phyloP scores from a whole-genome alignment of 2,113 vertebrate species.

The Catharus minimus region DNA sequence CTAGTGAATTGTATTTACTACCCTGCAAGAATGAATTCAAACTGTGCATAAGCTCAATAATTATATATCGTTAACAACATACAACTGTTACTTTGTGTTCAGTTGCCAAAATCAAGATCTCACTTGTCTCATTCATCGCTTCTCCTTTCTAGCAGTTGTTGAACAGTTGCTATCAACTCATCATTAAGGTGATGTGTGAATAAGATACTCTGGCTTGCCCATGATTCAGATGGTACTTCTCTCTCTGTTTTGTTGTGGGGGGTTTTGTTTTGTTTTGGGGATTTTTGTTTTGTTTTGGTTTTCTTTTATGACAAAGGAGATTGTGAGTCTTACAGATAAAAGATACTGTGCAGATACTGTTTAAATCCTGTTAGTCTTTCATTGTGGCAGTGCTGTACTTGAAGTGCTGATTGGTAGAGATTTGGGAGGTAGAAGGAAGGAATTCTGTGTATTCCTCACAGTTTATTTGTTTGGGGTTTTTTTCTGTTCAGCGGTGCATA shows the following conservation, averaged over 20 bases:
- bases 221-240: neutral
- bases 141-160: neutral
- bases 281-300: neutral
- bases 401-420: neutral
- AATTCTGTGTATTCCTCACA: neutral
- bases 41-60: neutral
- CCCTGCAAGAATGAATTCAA: neutral
- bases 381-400: neutral
- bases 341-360: neutral
- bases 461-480: neutral
- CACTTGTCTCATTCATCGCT: neutral
- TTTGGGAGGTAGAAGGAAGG: neutral
- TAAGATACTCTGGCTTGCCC: neutral
- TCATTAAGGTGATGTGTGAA: neutral
- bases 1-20: neutral
- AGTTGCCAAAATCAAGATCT: neutral
- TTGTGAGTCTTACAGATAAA: neutral
- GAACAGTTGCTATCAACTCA: neutral
- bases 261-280: too few species aligned
- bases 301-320: neutral
- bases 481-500: neutral
- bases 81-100: neutral
- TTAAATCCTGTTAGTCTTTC: neutral
- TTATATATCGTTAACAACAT: neutral
- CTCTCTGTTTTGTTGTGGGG: neutral